Conservation (phyloP, 1,140 invertebrate species). For the Vollenhovia emeryi region DNA sequence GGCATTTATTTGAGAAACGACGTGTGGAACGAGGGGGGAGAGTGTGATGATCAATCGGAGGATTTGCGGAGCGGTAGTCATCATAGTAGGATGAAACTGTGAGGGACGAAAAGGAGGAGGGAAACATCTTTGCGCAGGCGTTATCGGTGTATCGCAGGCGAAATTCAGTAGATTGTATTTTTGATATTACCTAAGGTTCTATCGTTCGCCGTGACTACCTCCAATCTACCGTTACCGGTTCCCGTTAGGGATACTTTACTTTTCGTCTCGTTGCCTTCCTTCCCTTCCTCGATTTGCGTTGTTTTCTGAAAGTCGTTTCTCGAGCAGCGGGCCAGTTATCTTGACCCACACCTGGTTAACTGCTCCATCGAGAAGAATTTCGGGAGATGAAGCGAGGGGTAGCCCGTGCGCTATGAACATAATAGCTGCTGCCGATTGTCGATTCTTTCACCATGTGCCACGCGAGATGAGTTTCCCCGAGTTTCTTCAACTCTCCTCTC, state of each 20-base stretch:
- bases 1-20: constrained; percentile 35
- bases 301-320: constrained; percentile 34
- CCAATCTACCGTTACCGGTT: constrained; percentile 58
- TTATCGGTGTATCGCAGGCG: constrained; percentile 48
- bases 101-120: not conserved
- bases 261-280: not conserved
- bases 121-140: constrained; percentile 17
- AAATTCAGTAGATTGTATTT: constrained; percentile 63
- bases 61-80: not conserved
- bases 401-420: not conserved
- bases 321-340: constrained; percentile 38
- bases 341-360: constrained; percentile 39
- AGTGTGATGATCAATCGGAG: not conserved
- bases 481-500: constrained; percentile 18
- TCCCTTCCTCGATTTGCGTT: not conserved
- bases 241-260: not conserved
- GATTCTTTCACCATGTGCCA: constrained; percentile 47
- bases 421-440: constrained; percentile 47
- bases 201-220: constrained; percentile 58
- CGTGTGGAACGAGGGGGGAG: not conserved
- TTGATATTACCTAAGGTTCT: constrained; percentile 31
- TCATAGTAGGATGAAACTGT: not conserved
- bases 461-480: constrained; percentile 55
- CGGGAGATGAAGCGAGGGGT: not conserved
- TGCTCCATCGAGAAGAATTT: constrained; percentile 48